Conservation (phyloP, 2,888 invertebrate genomes). For the Punctoribates punctum region DNA sequence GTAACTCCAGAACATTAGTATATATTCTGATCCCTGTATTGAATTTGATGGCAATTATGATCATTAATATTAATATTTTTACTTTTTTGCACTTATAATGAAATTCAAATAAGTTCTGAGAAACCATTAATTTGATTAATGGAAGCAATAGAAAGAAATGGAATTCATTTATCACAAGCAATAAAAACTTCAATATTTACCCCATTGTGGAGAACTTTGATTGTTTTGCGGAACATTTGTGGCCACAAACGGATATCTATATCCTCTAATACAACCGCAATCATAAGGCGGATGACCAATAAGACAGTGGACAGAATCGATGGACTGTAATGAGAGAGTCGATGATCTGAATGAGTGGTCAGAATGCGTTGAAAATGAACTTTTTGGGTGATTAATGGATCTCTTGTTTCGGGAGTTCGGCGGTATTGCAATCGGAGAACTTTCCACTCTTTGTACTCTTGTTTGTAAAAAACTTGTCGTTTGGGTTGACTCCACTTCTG, state of each 20-base stretch:
- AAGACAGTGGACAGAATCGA: slow-evolving; percentile 8
- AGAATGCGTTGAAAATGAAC: slow-evolving; percentile 1
- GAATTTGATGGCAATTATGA: too few relatives aligned
- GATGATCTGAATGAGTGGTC: neutral
- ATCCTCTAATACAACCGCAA: slow-evolving; percentile 28
- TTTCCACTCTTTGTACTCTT: slow-evolving; percentile 32
- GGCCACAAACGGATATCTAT: neutral
- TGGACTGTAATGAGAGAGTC: neutral
- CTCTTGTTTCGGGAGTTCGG: slow-evolving; percentile 4
- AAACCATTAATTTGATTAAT: too few relatives aligned
- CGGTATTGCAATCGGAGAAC: slow-evolving; percentile 28
- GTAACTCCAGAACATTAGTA: too few relatives aligned
- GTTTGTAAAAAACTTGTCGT: neutral
- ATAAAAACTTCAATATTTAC: neutral
- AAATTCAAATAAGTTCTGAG: too few relatives aligned
- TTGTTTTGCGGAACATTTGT: neutral
- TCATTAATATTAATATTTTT: too few relatives aligned
- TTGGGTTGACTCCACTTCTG: neutral
- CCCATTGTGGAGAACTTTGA: neutral
- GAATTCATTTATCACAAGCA: too few relatives aligned
- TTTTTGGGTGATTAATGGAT: neutral
- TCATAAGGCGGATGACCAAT: slow-evolving; percentile 29
- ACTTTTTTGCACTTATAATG: too few relatives aligned
- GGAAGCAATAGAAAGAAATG: too few relatives aligned
- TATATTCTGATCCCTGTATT: too few relatives aligned